phyloP scores from a whole-genome alignment of 1,140 invertebrate species.

The Cydia pomonella region DNA sequence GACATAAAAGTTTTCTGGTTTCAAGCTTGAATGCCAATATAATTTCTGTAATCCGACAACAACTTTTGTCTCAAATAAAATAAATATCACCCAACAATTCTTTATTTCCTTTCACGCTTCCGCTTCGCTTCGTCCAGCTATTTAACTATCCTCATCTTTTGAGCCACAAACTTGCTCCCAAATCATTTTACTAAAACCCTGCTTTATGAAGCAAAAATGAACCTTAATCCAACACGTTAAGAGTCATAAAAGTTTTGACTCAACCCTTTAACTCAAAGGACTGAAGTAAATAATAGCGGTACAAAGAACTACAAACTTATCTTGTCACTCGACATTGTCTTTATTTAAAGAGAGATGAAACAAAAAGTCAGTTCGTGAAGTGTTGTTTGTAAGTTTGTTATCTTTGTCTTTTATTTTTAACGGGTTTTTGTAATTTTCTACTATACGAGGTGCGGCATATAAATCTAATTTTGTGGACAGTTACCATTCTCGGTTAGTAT shows the following conservation, averaged over 20 bases:
- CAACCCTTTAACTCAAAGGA: neutral
- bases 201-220: neutral
- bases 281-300: neutral
- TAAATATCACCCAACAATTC: neutral
- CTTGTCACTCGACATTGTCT: constrained; percentile 20
- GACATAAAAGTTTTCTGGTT: too few relatives aligned
- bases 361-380: neutral
- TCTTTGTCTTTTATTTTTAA: neutral
- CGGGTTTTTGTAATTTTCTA: neutral
- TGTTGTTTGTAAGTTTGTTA: constrained; percentile 23
- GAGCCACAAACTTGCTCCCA: neutral
- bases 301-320: constrained; percentile 26
- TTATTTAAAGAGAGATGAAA: neutral
- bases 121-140: neutral
- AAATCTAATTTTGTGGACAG: neutral
- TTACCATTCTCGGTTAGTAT: neutral
- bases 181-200: constrained; percentile 5
- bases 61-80: constrained; percentile 13
- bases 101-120: constrained; percentile 4
- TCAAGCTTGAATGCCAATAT: neutral
- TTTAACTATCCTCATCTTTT: constrained; percentile 20
- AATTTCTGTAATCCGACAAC: neutral
- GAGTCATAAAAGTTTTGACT: too few relatives aligned
- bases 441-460: neutral
- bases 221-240: neutral